Percentiles rank a stretch among this genome's conserved stretches.
These are phyloP conservation scores for Aphelocoma californica DNA, from an alignment of 2,797 vertebrate species.

Conservation along the genomic window DNA sequence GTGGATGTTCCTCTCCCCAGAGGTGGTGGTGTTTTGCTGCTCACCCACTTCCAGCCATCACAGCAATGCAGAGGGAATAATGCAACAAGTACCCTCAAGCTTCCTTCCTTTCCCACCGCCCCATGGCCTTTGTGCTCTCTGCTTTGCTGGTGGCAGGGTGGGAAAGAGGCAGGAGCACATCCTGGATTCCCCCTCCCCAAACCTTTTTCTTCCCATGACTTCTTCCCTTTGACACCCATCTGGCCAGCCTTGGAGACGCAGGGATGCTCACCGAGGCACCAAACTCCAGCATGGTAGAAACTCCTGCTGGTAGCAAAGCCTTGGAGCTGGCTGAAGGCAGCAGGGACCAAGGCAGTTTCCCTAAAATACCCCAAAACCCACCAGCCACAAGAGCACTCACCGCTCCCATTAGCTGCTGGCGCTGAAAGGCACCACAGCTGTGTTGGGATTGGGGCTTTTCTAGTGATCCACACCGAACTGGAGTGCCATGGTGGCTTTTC, in stretches of 20 bases:
- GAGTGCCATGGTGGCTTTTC: fast-evolving
- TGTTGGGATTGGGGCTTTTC: fast-evolving
- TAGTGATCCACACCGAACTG: fast-evolving
- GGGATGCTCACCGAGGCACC: not conserved
- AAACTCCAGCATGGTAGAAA: not conserved
- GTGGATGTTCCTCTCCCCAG: not conserved
- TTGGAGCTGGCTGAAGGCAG: not conserved
- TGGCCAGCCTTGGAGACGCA: not conserved
- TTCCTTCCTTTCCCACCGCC: not conserved
- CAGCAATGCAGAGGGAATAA: not conserved
- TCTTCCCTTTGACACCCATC: not conserved
- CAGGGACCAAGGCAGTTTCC: not conserved
- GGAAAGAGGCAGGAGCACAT: not conserved
- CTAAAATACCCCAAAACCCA: not conserved
- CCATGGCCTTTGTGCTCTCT: not conserved
- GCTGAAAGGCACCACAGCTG: fast-evolving
- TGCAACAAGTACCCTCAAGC: fast-evolving
- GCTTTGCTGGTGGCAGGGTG: not conserved
- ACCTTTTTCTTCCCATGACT: not conserved
- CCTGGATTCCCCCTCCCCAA: not conserved
- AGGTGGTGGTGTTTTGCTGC: not conserved
- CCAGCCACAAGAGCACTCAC: not conserved
- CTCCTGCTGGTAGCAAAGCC: not conserved
- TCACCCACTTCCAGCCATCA: not conserved
- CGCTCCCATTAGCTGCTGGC: not conserved